These are phyloP conservation scores for Drosophila parabipectinata DNA, from an alignment of 1,140 invertebrate species.

Conservation along the genomic window DNA sequence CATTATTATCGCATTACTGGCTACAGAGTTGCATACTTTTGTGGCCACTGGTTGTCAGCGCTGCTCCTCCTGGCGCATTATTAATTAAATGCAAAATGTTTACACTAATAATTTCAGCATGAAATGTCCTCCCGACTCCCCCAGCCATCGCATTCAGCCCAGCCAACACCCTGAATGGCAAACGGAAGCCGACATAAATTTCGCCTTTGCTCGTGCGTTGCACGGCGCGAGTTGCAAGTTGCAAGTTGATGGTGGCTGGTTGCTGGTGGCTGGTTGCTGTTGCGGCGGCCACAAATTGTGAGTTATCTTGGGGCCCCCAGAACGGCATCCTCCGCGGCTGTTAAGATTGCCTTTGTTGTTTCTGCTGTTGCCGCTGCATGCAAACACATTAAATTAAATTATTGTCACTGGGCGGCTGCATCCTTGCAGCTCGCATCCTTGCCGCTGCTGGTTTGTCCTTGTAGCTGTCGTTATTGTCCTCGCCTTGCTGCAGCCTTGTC, in stretches of 20 bases:
- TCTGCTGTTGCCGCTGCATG: slow-evolving; percentile 61
- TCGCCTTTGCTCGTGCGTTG: slow-evolving; percentile 27
- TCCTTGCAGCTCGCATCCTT: slow-evolving; percentile 26
- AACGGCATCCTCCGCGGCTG: slow-evolving; percentile 27
- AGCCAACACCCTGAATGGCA: slow-evolving; percentile 17
- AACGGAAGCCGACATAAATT: slow-evolving; percentile 74
- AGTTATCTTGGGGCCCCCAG: slow-evolving; percentile 70
- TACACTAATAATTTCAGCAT: slow-evolving; percentile 79
- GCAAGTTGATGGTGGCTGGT: slow-evolving; percentile 21
- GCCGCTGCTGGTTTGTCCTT: slow-evolving; percentile 21
- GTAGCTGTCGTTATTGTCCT: slow-evolving; percentile 47
- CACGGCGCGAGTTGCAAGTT: slow-evolving; percentile 45
- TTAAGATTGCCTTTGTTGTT: slow-evolving; percentile 26
- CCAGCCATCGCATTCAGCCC: neutral
- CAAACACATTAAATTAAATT: slow-evolving; percentile 82
- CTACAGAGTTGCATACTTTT: slow-evolving; percentile 54
- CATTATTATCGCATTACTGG: slow-evolving; percentile 73
- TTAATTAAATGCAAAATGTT: slow-evolving; percentile 83
- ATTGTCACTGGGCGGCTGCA: slow-evolving; percentile 65
- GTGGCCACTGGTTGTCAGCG: slow-evolving; percentile 55
- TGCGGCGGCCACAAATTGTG: slow-evolving; percentile 75
- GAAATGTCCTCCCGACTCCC: slow-evolving; percentile 41
- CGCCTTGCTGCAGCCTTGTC: slow-evolving; percentile 67
- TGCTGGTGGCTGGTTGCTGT: slow-evolving; percentile 3
- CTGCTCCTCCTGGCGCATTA: slow-evolving; percentile 49